Base-by-base conservation (phyloP, 2,888 invertebrate species). In the Xylota sylvarum region DNA sequence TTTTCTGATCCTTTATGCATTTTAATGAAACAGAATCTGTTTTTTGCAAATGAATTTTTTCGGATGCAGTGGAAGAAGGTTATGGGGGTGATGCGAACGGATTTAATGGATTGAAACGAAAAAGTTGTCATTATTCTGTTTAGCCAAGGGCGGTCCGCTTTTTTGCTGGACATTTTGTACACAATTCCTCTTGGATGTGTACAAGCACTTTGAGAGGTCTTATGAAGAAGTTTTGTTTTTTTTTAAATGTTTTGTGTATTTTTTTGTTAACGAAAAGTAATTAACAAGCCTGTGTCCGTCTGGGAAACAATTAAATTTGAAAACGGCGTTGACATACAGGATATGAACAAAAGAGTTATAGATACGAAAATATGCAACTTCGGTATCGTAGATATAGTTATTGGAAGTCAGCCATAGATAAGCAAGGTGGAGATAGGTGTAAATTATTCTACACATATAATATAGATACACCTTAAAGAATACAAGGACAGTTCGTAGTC, bases 1-100 rank as follows among this genome's bases (percentile, higher is more conserved):
- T 64, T 64, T 52, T 19, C 30, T 52, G 9, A 35, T 60, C 60
- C 48, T 50, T 60, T 73, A 12, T 73, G 37, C 46, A 70, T 58
- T 73, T 73, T 37, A 58, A 46, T 72, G 56, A 35, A 72, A 58
- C 30, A n/a, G 30, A 55, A 19, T 43, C 23, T 23, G 40, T 6
- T 55, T 5, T 69, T 17, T 56, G 69, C 6, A 30, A 14, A 67
- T 30, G 9, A 43, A 40, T 14, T 69, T 14, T 69, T 69, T 56
- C 17, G 30, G n/a, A 56, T 52, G 67, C 6, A 50, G 2, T n/a
- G 46, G 30, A 30, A 55, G 12, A 55, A 32, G 30, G 30, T 32
- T 32, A 19, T 43, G 40, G 17, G 17, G 27, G 52, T 23, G 14
- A 14, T 6, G 72, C 46, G 48, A 72, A 58, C 3, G 37, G 48